Evolutionary conservation across 1,140 invertebrate species (phyloP), one percentile per base, ranked within the genome.

Genomic region (Caerostris darwini): DNA sequence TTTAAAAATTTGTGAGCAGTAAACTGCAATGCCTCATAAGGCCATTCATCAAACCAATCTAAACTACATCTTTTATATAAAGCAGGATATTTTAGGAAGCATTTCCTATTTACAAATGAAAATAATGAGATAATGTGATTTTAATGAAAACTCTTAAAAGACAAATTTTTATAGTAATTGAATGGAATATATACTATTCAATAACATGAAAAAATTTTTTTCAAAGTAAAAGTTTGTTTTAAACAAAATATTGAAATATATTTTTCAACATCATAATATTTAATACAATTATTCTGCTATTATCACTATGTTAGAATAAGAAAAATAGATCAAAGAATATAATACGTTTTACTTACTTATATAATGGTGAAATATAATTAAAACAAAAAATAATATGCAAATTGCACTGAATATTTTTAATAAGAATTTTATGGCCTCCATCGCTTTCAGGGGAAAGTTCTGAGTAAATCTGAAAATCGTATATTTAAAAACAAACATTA

Each of bases 31-130:
- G 98, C 98, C 95, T 98, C 97, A 91, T 97, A 96, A 0, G 98
- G 98, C 98, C 98, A 99, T 95, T 98, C 97, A 95, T 97, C 96
- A 95, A 98, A 98, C 98, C 98, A 99, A 96, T 98, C 98, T 58
- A 98, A 98, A 6, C 98, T 98, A 5, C 98, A 98, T 95, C 97
- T 97, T 96, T 98, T 98, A 71, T 98, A 97, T 94, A 99, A 96
- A 7, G 98, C 97, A 56, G 98, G 98, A 96, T 98, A 98, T 96
- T 98, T 98, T 71, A 98, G 97, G 95, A 98, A 97, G 94, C 97
- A 97, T 95, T 97, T 97, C 95, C 98, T 97, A 95, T 57, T n/a
- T 19, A 19, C n/a, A 12, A 85, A 85, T 67, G 7, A 19, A 64
- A 64, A 64, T 0, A 64, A 82, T 56, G 5, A 58, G 56, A 85